These are phyloP conservation scores for Hemithea aestivaria DNA, from an alignment of 2,888 invertebrate species.

Conservation along the genomic window DNA sequence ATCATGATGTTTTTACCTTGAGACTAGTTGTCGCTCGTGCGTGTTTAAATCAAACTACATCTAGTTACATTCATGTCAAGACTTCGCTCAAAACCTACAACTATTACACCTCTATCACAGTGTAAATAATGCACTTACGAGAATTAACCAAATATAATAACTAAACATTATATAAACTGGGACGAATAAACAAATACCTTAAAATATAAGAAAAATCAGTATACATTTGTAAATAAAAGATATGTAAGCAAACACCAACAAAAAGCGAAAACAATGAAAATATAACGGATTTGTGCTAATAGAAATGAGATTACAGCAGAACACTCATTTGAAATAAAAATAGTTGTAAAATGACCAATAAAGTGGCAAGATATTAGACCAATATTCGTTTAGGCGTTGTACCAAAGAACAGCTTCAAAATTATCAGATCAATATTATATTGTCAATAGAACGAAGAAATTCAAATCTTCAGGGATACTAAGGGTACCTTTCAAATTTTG, in stretches of 20 bases:
- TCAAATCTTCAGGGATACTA: too few species aligned
- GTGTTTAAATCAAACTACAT: conserved; percentile 21
- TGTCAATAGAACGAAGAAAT: too few species aligned
- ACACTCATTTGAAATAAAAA: too few species aligned
- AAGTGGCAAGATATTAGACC: conserved; percentile 17
- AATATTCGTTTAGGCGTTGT: too few species aligned
- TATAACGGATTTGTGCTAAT: conserved; percentile 38
- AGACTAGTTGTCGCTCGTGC: too few species aligned
- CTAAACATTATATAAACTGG: conserved; percentile 44
- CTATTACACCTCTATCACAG: conserved; percentile 76
- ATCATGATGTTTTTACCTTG: too few species aligned
- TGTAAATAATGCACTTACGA: conserved; percentile 77
- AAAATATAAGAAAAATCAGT: conserved; percentile 28
- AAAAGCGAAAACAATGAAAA: conserved; percentile 37
- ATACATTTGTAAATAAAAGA: conserved; percentile 35
- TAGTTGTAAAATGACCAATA: conserved; percentile 1
- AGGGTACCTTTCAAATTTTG: too few species aligned
- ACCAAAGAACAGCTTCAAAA: too few species aligned
- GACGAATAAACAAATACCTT: conserved; percentile 42
- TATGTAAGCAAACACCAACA: conserved; percentile 47
- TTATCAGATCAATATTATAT: too few species aligned
- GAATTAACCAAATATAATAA: conserved; percentile 46
- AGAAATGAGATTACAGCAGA: conserved; percentile 17
- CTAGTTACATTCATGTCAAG: conserved; percentile 61
- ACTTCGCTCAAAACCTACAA: conserved; percentile 58